Percentiles rank a stretch among this genome's conserved stretches.
These are phyloP conservation scores for Microcebus tavaratra DNA, from an alignment of 2,113 vertebrate genomes.

Conservation along the genomic window DNA sequence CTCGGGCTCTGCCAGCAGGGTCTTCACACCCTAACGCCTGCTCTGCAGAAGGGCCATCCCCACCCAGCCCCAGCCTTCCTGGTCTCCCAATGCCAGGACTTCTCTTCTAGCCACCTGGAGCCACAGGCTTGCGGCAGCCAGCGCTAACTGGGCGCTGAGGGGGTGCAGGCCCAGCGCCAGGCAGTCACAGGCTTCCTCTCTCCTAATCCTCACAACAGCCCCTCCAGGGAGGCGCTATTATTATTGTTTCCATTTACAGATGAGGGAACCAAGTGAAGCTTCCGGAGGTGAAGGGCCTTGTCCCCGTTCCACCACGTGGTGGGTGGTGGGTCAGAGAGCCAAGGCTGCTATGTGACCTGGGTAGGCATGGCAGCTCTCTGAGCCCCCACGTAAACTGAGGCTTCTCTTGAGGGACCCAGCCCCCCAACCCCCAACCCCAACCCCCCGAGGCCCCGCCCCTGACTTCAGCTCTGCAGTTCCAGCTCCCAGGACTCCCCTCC, in stretches of 20 bases:
- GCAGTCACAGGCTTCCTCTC: neutral
- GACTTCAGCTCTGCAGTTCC: neutral
- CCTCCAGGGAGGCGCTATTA: neutral
- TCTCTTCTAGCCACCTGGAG: neutral
- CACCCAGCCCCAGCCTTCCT: neutral
- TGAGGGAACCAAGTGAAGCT: neutral
- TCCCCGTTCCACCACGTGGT: rapidly evolving
- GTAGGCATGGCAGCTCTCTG: neutral
- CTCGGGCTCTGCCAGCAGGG: neutral
- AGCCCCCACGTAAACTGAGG: neutral
- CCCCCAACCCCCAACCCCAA: neutral
- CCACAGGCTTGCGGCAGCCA: neutral
- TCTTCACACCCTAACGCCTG: neutral
- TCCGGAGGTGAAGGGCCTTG: neutral
- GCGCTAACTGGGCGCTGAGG: neutral
- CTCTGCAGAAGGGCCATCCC: neutral
- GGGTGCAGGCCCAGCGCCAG: neutral
- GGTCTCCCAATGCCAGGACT: neutral
- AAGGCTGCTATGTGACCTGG: neutral
- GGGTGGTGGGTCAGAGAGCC: neutral
- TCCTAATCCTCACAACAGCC: neutral
- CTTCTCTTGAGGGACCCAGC: neutral
- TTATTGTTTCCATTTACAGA: neutral
- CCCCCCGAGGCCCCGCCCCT: rapidly evolving
- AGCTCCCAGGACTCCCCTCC: neutral